Base-by-base conservation (phyloP, 2,113 vertebrate genomes). In the Oenanthe melanoleuca region DNA sequence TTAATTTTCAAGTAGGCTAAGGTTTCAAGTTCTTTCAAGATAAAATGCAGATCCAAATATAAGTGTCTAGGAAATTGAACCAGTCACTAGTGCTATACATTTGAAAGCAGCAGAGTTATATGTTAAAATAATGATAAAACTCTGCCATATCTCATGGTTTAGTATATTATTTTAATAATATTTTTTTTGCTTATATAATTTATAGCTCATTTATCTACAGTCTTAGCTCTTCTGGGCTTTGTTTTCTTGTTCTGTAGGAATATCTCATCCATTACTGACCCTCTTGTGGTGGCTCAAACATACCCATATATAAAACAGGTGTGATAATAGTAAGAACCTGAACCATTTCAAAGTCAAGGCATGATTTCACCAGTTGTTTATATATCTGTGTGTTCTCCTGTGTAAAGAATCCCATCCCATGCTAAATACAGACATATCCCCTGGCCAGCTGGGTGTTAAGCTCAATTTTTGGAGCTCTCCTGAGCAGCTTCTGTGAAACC, bases 1-100 rank as follows among this genome's bases (percentile, higher is more conserved):
- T 78, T 91, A 53, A 63, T 95, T 83, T 89, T 84, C n/a, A 86
- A 89, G 78, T 57, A 89, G 64, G 28, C 20, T 73, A 52, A 80
- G 7, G 33, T 83, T 83, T 85, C 33, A 67, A 49, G 57, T 88
- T 65, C 64, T 80, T 86, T 65, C 65, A 81, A 96, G 96, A 75
- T 69, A 70, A 90, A 96, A 67, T 75, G 56, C 66, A 63, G 52
- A 66, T 19, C 18, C 63, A 93, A 56, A 73, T 78, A 19, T n/a
- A 85, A 40, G 20, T 64, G 22, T 55, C 63, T 73, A 34, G 87
- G 73, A 91, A 88, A 67, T 52, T 13, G 79, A 50, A 89, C 42
- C 6, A 2, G 7, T 60, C 24, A 31, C 81, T 9, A 4, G 8
- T 40, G 34, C 69, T 73, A 34, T 56, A 28, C 33, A 3, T 87